Conservation (phyloP, 2,888 invertebrate genomes). For the Heliconius erato region DNA sequence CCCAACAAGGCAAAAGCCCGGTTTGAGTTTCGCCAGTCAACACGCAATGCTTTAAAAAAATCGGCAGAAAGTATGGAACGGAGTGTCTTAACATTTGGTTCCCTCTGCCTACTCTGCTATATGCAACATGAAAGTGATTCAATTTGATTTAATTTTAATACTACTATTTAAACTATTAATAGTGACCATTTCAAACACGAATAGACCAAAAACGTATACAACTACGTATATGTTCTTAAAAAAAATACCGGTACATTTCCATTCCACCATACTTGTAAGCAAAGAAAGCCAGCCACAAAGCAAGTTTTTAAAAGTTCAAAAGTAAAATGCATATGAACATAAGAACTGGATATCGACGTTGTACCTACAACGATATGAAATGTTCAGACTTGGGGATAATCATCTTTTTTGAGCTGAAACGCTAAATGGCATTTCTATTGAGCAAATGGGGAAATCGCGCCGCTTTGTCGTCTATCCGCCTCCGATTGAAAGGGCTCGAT, state of each 20-base stretch:
- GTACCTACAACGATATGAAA: conserved; percentile 40
- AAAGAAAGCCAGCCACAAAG: conserved; percentile 22
- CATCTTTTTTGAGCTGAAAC: conserved; percentile 63
- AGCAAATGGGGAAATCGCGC: conserved; percentile 68
- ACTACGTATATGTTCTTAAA: conserved; percentile 8
- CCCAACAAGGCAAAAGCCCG: too few species aligned
- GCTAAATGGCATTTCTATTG: conserved; percentile 73
- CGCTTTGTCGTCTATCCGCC: conserved; percentile 71
- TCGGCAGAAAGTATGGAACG: too few species aligned
- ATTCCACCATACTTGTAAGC: conserved; percentile 8
- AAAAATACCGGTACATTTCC: conserved; percentile 19
- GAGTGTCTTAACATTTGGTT: too few species aligned
- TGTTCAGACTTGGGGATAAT: conserved; percentile 53
- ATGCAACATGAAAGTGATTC: too few species aligned
- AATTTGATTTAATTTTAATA: too few species aligned
- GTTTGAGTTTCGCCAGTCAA: too few species aligned
- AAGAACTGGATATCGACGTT: conserved; percentile 29
- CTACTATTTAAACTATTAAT: not conserved
- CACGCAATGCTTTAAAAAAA: too few species aligned
- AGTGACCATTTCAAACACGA: not conserved
- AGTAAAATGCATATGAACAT: conserved; percentile 34
- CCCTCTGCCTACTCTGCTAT: too few species aligned
- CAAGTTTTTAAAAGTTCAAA: conserved; percentile 25
- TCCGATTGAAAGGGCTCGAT: conserved; percentile 71
- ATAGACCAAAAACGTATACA: not conserved